These are phyloP conservation scores for Bujurquina vittata DNA, from an alignment of 2,113 vertebrate species.

Conservation along the genomic window DNA sequence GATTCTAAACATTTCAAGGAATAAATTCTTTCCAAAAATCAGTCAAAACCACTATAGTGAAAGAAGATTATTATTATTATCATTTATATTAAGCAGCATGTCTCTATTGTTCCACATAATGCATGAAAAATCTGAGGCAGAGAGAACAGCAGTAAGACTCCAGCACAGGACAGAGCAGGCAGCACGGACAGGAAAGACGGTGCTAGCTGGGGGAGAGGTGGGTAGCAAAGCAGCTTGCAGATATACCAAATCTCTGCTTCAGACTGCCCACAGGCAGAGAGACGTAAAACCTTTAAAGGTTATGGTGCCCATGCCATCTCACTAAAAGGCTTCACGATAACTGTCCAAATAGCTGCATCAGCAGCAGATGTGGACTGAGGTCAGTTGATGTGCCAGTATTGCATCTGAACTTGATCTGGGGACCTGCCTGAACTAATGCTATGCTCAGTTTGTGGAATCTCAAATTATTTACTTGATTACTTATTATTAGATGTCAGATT, in stretches of 20 bases:
- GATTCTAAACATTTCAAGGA: neutral
- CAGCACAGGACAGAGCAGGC: neutral
- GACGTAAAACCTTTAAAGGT: neutral
- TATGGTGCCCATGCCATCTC: no score
- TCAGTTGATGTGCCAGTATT: neutral
- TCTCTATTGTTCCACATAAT: neutral
- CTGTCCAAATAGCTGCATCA: no score
- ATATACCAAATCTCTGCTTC: neutral
- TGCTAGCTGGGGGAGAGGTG: neutral
- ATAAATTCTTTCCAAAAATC: neutral
- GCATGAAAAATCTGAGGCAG: neutral
- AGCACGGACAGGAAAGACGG: neutral
- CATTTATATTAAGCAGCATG: neutral
- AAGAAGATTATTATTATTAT: neutral
- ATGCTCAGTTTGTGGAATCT: neutral
- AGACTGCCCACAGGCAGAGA: neutral
- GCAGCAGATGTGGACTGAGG: no score
- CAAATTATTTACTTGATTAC: neutral
- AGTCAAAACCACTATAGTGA: rapidly evolving
- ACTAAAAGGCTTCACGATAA: no score
- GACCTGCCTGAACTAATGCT: neutral
- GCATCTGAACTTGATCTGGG: neutral
- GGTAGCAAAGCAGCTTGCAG: neutral
- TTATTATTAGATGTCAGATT: no score
- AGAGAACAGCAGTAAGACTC: neutral